Evolutionary conservation across 2,797 vertebrate genomes (phyloP).

Genomic region (Coranthus polyacanthus): DNA sequence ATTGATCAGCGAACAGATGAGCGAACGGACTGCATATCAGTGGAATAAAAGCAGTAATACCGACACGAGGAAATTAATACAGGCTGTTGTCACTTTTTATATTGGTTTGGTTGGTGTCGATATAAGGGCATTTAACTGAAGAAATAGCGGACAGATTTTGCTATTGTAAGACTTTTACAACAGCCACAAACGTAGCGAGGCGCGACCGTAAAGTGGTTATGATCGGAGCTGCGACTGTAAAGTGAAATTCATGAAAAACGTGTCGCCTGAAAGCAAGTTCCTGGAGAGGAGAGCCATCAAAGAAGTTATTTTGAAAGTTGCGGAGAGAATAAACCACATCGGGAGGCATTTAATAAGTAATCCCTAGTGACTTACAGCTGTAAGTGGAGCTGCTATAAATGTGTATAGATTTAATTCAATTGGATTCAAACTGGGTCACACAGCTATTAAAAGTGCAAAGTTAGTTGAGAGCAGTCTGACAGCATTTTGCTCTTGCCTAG

Average conservation of each 20-base stretch:
- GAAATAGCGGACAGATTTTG: not conserved
- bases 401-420: conserved; percentile 73
- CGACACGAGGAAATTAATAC: no score
- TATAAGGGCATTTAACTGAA: not conserved
- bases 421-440: conserved; percentile 79
- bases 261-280: conserved; percentile 28
- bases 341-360: conserved; percentile 64
- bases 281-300: conserved; percentile 43
- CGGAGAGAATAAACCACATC: conserved; percentile 55
- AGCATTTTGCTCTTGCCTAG: conserved; percentile 51
- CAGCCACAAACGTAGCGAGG: not conserved
- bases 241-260: conserved; percentile 1
- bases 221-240: not conserved
- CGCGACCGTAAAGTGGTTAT: conserved; percentile 17
- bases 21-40: no score
- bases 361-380: conserved; percentile 73
- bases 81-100: not conserved
- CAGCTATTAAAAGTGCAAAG: conserved; percentile 76
- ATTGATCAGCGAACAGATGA: no score
- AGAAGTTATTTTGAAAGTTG: conserved; percentile 53
- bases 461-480: conserved; percentile 65
- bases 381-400: conserved; percentile 73
- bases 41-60: no score
- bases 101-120: not conserved
- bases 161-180: not conserved